These are phyloP conservation scores for Mesorhabditis belari DNA, from an alignment of 2,888 invertebrate species.

Conservation along the genomic window DNA sequence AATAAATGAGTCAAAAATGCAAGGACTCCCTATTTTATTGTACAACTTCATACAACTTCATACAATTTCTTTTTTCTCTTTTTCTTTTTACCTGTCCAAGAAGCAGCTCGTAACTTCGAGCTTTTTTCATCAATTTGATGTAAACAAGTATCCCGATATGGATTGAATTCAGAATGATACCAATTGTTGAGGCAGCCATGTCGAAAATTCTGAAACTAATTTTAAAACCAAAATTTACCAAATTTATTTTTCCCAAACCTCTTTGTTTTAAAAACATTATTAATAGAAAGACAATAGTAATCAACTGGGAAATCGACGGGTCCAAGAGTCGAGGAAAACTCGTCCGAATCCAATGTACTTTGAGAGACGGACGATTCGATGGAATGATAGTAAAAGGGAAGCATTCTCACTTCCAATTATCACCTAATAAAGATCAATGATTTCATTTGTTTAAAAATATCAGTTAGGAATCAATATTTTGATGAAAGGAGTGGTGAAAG, in stretches of 20 bases:
- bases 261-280: neutral
- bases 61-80: neutral
- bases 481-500: too few relatives aligned
- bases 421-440: too few relatives aligned
- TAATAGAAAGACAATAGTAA: neutral
- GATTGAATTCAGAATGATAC: conserved; percentile 12
- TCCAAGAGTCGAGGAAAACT: neutral
- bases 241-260: neutral
- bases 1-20: conserved; percentile 17
- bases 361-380: too few relatives aligned
- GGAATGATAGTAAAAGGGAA: neutral
- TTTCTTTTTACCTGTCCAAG: conserved; percentile 13
- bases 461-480: too few relatives aligned
- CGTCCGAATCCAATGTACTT: neutral
- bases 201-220: conserved; percentile 10
- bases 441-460: too few relatives aligned
- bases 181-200: conserved; percentile 7
- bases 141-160: conserved; percentile 18
- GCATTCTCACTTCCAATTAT: neutral
- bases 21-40: conserved; percentile 10
- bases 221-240: neutral
- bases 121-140: conserved; percentile 12
- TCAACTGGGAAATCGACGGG: neutral
- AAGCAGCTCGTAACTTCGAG: conserved; percentile 21
- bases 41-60: neutral